Conservation (phyloP, 2,888 invertebrate genomes). For the Neoascia interrupta region DNA sequence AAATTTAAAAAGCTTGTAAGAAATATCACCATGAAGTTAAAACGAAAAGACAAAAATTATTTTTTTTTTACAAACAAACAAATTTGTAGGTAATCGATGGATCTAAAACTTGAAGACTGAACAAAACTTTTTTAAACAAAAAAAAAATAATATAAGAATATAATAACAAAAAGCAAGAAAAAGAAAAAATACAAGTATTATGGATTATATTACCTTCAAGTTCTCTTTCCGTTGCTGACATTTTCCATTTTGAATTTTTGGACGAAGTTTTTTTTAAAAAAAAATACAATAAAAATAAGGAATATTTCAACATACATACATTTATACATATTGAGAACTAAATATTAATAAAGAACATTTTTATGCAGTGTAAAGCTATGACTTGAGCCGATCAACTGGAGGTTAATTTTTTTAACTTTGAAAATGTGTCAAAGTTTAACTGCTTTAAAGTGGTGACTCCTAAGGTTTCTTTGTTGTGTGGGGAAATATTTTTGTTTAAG, state of each 20-base stretch:
- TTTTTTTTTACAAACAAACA: too few species aligned
- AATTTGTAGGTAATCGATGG: too few species aligned
- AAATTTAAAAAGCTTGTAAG: too few species aligned
- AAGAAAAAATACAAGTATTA: slow-evolving; percentile 47
- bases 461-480: too few species aligned
- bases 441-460: too few species aligned
- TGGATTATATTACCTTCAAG: slow-evolving; percentile 81
- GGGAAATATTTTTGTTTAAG: too few species aligned
- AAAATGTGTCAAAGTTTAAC: too few species aligned
- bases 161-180: slow-evolving; percentile 57
- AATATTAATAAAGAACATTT: slow-evolving; percentile 2
- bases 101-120: slow-evolving; percentile 21
- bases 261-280: slow-evolving; percentile 59
- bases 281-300: slow-evolving; percentile 45
- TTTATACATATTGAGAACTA: slow-evolving; percentile 14
- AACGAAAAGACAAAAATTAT: too few species aligned
- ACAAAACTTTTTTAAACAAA: slow-evolving; percentile 18
- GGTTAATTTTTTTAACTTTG: too few species aligned
- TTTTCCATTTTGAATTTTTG: slow-evolving; percentile 71
- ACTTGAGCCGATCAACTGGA: too few species aligned
- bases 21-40: too few species aligned
- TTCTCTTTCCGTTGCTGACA: slow-evolving; percentile 83
- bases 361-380: too few species aligned
- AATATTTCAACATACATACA: slow-evolving; percentile 41
- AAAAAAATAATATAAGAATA: slow-evolving; percentile 26